A percentile compares a stretch with the other conserved stretches of the same genome.
Conservation (phyloP, 1,140 invertebrate species). For the Melitaea cinxia region DNA sequence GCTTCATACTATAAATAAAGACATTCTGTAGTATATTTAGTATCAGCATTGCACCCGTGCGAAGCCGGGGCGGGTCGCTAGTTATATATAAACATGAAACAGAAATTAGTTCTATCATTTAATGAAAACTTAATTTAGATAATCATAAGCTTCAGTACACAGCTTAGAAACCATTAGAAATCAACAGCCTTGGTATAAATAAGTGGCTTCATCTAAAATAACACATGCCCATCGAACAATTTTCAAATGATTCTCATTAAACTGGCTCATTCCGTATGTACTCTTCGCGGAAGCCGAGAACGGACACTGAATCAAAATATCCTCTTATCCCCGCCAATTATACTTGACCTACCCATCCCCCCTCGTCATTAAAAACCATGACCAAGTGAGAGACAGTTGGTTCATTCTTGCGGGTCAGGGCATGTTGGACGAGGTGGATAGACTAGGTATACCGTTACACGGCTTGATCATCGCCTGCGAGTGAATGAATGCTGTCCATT, state of each 20-base stretch:
- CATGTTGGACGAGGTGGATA: slow-evolving; percentile 42
- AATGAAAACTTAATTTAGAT: neutral
- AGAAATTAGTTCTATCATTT: too few relatives aligned
- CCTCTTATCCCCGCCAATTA: slow-evolving; percentile 43
- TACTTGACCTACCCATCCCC: slow-evolving; percentile 32
- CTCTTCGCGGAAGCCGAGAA: slow-evolving; percentile 52
- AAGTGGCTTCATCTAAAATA: slow-evolving; percentile 3
- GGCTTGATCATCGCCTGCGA: slow-evolving; percentile 44
- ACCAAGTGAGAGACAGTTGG: slow-evolving; percentile 12
- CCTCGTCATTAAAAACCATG: slow-evolving; percentile 27
- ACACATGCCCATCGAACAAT: slow-evolving; percentile 20
- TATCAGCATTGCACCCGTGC: too few relatives aligned
- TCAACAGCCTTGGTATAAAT: slow-evolving; percentile 3
- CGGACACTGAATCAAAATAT: slow-evolving; percentile 55
- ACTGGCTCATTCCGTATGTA: slow-evolving; percentile 48
- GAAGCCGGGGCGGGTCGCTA: too few relatives aligned
- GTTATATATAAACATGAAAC: too few relatives aligned
- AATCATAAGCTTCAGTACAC: neutral
- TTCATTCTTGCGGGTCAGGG: slow-evolving; percentile 24
- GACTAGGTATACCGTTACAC: slow-evolving; percentile 50
- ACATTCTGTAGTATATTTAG: too few relatives aligned
- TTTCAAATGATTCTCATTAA: slow-evolving; percentile 41
- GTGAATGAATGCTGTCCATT: slow-evolving; percentile 55
- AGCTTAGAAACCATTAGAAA: neutral
- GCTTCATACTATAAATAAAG: too few relatives aligned